Conservation (phyloP, 2,888 invertebrate species). For the Lucinisca nassula region DNA sequence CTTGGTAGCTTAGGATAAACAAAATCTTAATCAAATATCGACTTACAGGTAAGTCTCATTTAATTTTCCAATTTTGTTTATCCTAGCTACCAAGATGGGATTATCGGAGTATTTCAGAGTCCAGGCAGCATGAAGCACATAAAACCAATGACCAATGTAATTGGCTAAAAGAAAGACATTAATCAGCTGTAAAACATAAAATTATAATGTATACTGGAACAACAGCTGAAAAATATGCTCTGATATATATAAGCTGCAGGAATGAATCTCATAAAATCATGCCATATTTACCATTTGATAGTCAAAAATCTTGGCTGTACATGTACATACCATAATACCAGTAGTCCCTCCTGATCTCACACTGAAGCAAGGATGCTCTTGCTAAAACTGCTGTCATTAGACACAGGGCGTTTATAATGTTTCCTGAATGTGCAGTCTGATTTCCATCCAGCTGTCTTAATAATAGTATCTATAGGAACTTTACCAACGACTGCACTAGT, state of each 20-base stretch:
- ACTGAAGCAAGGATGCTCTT: not conserved
- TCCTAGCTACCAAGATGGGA: conserved; percentile 13
- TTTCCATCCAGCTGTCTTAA: conserved; percentile 4
- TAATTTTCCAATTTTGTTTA: conserved; percentile 27
- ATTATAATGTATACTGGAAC: too few species aligned
- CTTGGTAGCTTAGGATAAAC: conserved; percentile 20
- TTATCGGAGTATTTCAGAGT: conserved; percentile 39
- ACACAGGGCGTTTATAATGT: not conserved
- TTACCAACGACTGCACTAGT: not conserved
- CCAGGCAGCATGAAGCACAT: not conserved
- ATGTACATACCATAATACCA: not conserved
- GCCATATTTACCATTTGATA: not conserved
- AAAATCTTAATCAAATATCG: conserved; percentile 39
- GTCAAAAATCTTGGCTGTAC: not conserved
- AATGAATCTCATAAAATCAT: too few species aligned
- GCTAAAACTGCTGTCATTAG: not conserved
- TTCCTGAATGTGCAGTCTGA: conserved; percentile 11
- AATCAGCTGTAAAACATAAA: not conserved
- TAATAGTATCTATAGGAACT: conserved; percentile 4
- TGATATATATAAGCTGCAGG: too few species aligned
- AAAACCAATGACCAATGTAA: too few species aligned
- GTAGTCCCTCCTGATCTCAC: not conserved
- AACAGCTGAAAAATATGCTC: too few species aligned
- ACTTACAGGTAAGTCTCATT: conserved; percentile 42
- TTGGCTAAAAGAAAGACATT: not conserved